phyloP scores from a whole-genome alignment of 2,888 invertebrate species.

The Mythimna pallens region DNA sequence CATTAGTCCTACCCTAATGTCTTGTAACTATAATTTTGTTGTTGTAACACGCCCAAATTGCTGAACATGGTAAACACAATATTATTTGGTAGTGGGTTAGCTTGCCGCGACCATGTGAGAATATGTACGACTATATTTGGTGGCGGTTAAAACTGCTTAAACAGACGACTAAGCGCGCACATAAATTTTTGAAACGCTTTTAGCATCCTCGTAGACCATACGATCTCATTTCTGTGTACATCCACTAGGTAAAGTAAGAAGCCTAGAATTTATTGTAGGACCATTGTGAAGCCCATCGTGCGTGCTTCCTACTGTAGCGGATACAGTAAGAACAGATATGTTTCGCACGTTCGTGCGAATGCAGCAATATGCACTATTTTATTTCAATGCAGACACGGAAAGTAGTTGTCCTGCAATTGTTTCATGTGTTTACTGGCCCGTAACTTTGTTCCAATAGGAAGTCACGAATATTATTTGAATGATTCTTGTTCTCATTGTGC shows the following conservation, averaged over 20 bases:
- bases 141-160: constrained; percentile 33
- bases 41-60: constrained; percentile 50
- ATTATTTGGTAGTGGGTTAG: constrained; percentile 30
- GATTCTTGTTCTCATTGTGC: constrained; percentile 7
- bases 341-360: constrained; percentile 55
- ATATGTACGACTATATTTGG: constrained; percentile 34
- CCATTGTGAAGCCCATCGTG: constrained; percentile 65
- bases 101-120: constrained; percentile 7
- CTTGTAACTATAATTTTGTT: constrained; percentile 45
- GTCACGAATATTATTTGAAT: constrained; percentile 33
- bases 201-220: constrained; percentile 37
- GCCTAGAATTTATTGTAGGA: constrained; percentile 57
- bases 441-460: constrained; percentile 32
- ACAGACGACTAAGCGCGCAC: constrained; percentile 31
- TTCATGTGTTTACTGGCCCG: constrained; percentile 35
- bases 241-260: constrained; percentile 45
- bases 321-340: constrained; percentile 73
- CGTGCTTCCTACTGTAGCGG: constrained; percentile 69
- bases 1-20: constrained; percentile 56
- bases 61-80: constrained; percentile 25
- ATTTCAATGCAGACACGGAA: constrained; percentile 52
- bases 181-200: constrained; percentile 45
- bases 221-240: constrained; percentile 38
- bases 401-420: constrained; percentile 26
- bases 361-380: constrained; percentile 71